phyloP scores from a whole-genome alignment of 2,888 invertebrate genomes.

The Spodoptera littoralis region DNA sequence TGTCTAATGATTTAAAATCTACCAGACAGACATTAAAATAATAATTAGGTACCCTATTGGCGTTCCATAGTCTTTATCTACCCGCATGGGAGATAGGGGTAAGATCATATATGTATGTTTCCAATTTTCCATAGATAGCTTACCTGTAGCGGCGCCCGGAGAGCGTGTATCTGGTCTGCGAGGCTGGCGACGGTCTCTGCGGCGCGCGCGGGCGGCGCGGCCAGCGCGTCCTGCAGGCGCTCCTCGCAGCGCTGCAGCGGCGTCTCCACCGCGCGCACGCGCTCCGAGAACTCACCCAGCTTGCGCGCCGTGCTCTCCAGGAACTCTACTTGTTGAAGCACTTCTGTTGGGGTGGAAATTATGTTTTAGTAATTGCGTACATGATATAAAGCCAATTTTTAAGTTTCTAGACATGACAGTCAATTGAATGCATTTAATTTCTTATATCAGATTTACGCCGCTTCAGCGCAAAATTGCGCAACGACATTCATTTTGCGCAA shows the following conservation, averaged over 20 bases:
- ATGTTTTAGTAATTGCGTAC: not conserved
- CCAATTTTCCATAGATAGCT: too few relatives aligned
- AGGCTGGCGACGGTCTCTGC: slow-evolving; percentile 95
- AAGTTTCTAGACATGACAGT: too few relatives aligned
- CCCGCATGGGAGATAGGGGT: too few relatives aligned
- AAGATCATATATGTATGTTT: too few relatives aligned
- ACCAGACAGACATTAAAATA: too few relatives aligned
- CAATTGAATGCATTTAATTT: too few relatives aligned
- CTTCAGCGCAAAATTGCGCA: too few relatives aligned
- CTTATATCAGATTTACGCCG: too few relatives aligned
- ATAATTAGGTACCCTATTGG: too few relatives aligned
- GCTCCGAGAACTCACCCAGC: slow-evolving; percentile 95
- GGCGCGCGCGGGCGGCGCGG: slow-evolving; percentile 91
- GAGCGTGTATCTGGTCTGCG: slow-evolving; percentile 93
- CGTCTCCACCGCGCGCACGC: slow-evolving; percentile 94
- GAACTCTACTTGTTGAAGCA: slow-evolving; percentile 93
- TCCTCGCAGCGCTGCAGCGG: slow-evolving; percentile 96
- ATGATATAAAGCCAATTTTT: not conserved
- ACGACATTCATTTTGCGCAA: too few relatives aligned
- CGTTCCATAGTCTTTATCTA: too few relatives aligned
- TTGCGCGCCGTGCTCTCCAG: slow-evolving; percentile 95
- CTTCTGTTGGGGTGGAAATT: slow-evolving; percentile 76
- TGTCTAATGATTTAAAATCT: too few relatives aligned
- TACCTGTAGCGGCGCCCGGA: slow-evolving; percentile 92
- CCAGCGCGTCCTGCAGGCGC: slow-evolving; percentile 89